These are phyloP conservation scores for Mugil cephalus DNA, from an alignment of 2,113 vertebrate species.

Conservation along the genomic window DNA sequence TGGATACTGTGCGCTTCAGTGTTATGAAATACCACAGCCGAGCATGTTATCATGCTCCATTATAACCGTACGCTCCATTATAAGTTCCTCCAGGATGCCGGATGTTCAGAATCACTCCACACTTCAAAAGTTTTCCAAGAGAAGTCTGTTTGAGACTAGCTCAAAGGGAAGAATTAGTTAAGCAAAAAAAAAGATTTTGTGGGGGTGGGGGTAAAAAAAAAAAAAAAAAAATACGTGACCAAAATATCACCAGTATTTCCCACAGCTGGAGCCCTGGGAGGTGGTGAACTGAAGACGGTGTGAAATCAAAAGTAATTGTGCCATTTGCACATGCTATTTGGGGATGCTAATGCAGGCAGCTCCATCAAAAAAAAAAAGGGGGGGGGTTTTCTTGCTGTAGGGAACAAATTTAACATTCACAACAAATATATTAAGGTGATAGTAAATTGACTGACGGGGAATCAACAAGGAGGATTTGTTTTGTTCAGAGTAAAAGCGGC, in stretches of 20 bases:
- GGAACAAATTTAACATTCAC: slow-evolving; percentile 22
- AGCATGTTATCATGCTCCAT: slow-evolving; percentile 20
- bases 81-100: slow-evolving; percentile 43
- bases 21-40: slow-evolving; percentile 19
- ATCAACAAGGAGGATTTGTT: neutral
- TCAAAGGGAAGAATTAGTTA: slow-evolving; percentile 42
- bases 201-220: no score
- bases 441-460: slow-evolving; percentile 23
- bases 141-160: slow-evolving; percentile 24
- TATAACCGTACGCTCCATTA: slow-evolving; percentile 25
- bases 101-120: slow-evolving; percentile 35
- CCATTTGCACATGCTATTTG: slow-evolving; percentile 27
- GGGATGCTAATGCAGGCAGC: slow-evolving; percentile 15
- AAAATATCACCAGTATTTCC: slow-evolving; percentile 35
- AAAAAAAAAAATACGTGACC: neutral
- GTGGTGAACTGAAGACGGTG: slow-evolving; percentile 5
- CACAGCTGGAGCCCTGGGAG: neutral
- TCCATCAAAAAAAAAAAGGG: slow-evolving; percentile 27
- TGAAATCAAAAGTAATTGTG: slow-evolving; percentile 39
- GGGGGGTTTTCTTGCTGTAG: neutral
- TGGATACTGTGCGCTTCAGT: slow-evolving; percentile 3
- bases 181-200: neutral
- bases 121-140: slow-evolving; percentile 48
- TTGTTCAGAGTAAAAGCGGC: neutral
- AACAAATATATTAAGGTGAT: slow-evolving; percentile 13